Evolutionary conservation across 2,113 vertebrate genomes (phyloP).

Genomic region (Pterophyllum scalare): DNA sequence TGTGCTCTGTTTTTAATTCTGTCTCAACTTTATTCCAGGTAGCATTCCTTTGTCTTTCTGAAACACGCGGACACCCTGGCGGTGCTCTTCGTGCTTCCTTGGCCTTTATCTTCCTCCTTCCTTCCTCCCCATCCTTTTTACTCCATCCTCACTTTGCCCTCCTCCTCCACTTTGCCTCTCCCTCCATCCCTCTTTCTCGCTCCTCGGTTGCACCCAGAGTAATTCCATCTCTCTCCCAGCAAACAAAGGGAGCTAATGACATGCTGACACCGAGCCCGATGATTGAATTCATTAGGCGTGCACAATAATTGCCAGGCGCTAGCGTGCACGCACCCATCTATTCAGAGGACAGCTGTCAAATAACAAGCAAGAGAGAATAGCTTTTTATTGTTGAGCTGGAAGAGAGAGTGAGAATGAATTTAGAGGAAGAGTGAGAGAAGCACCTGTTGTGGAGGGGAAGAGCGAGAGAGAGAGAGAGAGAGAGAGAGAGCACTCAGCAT

Average conservation of each 20-base stretch:
- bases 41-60: conserved; percentile 13
- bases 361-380: conserved; percentile 72
- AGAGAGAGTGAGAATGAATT: conserved; percentile 43
- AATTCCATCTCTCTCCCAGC: conserved; percentile 69
- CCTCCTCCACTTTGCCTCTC: conserved; percentile 7
- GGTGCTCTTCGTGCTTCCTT: background rate
- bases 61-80: background rate
- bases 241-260: conserved; percentile 79
- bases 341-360: conserved; percentile 81
- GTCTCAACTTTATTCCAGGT: conserved; percentile 34
- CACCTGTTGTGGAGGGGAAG: conserved; percentile 59
- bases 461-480: conserved; percentile 11
- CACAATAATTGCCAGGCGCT: conserved; percentile 73
- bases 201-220: conserved; percentile 49
- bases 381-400: conserved; percentile 68
- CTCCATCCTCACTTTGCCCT: conserved; percentile 12
- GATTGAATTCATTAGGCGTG: conserved; percentile 80
- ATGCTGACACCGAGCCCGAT: conserved; percentile 75
- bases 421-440: conserved; percentile 39
- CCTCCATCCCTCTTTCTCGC: conserved; percentile 25
- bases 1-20: conserved; percentile 6
- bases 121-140: background rate
- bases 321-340: conserved; percentile 66
- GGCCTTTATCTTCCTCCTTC: conserved; percentile 10
- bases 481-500: conserved; percentile 48